Percentiles rank a stretch among this genome's conserved stretches.
phyloP scores from a whole-genome alignment of 2,888 invertebrate genomes.

The Zonitis immaculata region DNA sequence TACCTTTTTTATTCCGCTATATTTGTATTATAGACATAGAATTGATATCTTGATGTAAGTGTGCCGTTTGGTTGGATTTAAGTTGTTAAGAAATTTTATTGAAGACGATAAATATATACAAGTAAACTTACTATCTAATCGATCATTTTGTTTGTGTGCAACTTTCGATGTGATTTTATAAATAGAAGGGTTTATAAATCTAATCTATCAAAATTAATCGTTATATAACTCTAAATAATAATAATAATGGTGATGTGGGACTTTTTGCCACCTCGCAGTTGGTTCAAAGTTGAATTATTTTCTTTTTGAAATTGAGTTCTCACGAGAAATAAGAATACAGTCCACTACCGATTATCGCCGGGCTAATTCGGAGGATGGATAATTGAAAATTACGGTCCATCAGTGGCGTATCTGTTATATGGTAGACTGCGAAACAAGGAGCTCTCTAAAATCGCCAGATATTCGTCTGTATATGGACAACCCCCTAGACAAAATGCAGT shows the following conservation, averaged over 20 bases:
- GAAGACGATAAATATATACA: background rate
- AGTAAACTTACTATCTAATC: background rate
- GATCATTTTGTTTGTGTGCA: background rate
- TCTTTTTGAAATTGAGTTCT: too few species aligned
- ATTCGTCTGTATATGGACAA: too few species aligned
- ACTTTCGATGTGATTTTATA: background rate
- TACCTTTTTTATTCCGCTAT: background rate
- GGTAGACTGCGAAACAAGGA: too few species aligned
- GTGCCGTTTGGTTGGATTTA: background rate
- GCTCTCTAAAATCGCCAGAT: too few species aligned
- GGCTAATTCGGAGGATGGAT: too few species aligned
- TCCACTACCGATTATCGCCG: too few species aligned
- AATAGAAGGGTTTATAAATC: constrained; percentile 8
- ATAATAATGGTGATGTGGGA: background rate
- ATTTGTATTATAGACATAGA: background rate
- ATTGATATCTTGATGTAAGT: background rate
- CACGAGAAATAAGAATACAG: too few species aligned
- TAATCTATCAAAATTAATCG: constrained; percentile 18
- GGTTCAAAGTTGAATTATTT: too few species aligned
- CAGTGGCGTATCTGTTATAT: too few species aligned
- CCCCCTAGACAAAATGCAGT: too few species aligned
- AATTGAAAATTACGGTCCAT: too few species aligned
- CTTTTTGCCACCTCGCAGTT: background rate
- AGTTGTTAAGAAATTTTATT: background rate
- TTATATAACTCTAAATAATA: constrained; percentile 6